phyloP scores from a whole-genome alignment of 2,888 invertebrate genomes.

The Stenichneumon culpator region DNA sequence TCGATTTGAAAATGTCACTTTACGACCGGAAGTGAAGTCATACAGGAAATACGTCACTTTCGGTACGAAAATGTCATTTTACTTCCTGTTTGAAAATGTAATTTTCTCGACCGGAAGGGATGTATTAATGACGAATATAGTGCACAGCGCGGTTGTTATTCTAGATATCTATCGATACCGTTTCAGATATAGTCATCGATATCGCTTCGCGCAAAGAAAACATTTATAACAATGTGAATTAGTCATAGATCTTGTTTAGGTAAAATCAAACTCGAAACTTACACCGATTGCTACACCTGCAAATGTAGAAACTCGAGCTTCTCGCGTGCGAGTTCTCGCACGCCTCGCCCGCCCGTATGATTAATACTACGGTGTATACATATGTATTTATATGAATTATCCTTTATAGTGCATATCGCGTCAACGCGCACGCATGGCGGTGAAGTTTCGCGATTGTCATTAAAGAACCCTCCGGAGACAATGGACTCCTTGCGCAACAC shows the following conservation, averaged over 20 bases:
- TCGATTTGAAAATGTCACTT: too few species aligned
- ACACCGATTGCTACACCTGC: slow-evolving; percentile 25
- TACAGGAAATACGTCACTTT: too few species aligned
- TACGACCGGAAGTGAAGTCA: too few species aligned
- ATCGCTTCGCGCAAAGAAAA: not conserved
- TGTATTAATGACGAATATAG: too few species aligned
- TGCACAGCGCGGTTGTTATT: too few species aligned
- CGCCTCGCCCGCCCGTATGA: slow-evolving; percentile 38
- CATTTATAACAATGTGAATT: not conserved
- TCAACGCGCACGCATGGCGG: slow-evolving; percentile 18
- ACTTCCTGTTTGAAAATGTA: too few species aligned
- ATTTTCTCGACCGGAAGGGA: too few species aligned
- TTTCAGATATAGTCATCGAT: not conserved
- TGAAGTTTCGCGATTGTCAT: slow-evolving; percentile 51
- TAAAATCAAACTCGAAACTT: slow-evolving; percentile 2
- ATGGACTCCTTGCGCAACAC: slow-evolving; percentile 46
- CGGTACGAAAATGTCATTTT: too few species aligned
- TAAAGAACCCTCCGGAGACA: slow-evolving; percentile 35
- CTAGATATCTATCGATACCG: not conserved
- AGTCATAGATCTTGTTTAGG: slow-evolving; percentile 4
- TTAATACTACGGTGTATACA: slow-evolving; percentile 13
- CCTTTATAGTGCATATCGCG: slow-evolving; percentile 18
- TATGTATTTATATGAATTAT: slow-evolving; percentile 18
- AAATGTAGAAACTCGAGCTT: slow-evolving; percentile 6
- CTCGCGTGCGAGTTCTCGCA: slow-evolving; percentile 43